Conservation (phyloP, 2,888 invertebrate species). For the Drosophila yooni region DNA sequence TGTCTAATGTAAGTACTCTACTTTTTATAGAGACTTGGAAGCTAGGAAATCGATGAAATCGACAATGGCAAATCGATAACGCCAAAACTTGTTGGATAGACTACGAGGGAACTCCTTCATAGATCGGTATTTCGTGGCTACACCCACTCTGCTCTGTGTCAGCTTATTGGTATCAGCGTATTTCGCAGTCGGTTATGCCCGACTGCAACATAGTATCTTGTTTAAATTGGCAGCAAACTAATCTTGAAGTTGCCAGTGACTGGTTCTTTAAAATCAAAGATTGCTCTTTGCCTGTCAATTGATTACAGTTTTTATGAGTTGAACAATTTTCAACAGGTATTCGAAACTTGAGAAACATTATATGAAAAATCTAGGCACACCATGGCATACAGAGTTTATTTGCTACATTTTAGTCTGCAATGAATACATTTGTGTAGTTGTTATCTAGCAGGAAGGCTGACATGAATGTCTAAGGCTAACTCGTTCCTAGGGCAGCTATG, state of each 20-base stretch:
- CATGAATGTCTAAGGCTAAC: not conserved
- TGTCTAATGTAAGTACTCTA: not conserved
- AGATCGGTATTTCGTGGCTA: not conserved
- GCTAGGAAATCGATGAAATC: not conserved
- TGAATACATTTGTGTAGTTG: not conserved
- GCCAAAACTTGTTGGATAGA: not conserved
- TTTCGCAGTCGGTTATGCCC: not conserved
- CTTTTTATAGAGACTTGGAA: too few relatives aligned
- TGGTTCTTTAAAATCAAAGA: not conserved
- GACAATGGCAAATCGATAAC: not conserved
- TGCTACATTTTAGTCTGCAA: not conserved
- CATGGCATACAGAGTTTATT: not conserved
- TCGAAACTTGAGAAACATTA: not conserved
- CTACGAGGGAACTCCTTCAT: not conserved
- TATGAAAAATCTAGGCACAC: not conserved
- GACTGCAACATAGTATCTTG: not conserved
- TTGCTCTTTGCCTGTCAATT: not conserved
- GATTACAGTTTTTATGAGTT: not conserved
- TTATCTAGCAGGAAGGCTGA: not conserved
- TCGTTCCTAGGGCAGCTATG: not conserved
- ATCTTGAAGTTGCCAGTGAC: not conserved
- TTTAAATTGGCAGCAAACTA: not conserved
- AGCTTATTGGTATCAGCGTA: not conserved
- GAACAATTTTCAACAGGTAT: not conserved
- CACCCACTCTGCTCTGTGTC: not conserved